Percentiles rank a stretch among this genome's conserved stretches.
Conservation (phyloP, 2,113 vertebrate species). For the Pholis gunnellus region DNA sequence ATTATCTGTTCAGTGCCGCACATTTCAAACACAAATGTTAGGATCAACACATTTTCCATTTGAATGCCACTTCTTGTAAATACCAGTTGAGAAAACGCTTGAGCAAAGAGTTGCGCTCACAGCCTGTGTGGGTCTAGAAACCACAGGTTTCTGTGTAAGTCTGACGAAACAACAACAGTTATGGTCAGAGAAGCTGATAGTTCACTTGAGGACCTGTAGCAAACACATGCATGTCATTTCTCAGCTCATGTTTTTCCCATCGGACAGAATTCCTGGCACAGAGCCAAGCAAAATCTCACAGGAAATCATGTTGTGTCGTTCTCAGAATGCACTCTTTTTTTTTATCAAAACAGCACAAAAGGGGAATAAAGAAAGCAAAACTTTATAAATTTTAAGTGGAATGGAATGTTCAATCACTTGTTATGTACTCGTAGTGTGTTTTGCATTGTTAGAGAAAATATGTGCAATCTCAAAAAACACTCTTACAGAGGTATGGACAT, state of each 20-base stretch:
- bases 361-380: conserved; percentile 19
- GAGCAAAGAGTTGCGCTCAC: neutral
- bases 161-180: neutral
- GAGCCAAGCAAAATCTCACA: conserved; percentile 46
- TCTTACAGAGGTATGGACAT: neutral
- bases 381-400: neutral
- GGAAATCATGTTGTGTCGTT: conserved; percentile 61
- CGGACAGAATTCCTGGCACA: conserved; percentile 27
- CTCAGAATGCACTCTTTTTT: conserved; percentile 60
- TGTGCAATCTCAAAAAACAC: neutral
- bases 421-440: neutral
- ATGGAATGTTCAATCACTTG: neutral
- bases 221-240: conserved; percentile 3
- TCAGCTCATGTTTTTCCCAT: conserved; percentile 8
- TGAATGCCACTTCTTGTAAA: neutral
- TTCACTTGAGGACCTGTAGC: neutral
- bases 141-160: neutral
- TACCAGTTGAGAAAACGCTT: neutral
- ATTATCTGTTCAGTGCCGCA: neutral
- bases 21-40: neutral
- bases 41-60: neutral
- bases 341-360: conserved; percentile 23
- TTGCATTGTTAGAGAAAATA: neutral
- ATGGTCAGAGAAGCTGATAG: neutral
- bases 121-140: neutral